Percentiles rank a stretch among this genome's conserved stretches.
These are phyloP conservation scores for Dermolepida albohirtum DNA, from an alignment of 2,888 invertebrate species.

Conservation along the genomic window DNA sequence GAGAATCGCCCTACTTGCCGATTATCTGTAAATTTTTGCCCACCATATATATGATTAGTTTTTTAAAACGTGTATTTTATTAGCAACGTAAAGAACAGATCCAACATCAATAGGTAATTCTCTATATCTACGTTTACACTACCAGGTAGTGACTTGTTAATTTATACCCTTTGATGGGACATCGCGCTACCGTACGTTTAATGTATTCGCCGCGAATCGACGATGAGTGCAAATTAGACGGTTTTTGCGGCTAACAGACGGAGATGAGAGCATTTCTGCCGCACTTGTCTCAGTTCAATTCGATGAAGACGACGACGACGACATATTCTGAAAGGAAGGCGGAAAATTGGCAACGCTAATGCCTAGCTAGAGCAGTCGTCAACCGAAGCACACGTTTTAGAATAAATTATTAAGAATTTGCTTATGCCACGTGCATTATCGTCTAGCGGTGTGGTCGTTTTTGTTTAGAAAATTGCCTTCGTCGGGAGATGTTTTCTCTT, in stretches of 20 bases:
- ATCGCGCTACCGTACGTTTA: conserved; percentile 40
- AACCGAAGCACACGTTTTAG: conserved; percentile 29
- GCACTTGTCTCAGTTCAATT: conserved; percentile 12
- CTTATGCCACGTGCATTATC: conserved; percentile 36
- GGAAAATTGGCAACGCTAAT: conserved; percentile 25
- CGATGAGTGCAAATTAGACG: conserved; percentile 43
- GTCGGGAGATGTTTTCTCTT: neutral
- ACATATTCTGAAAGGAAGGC: neutral
- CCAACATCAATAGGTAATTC: too few species aligned
- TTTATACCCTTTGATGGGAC: conserved; percentile 40
- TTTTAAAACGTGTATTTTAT: too few species aligned
- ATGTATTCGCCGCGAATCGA: conserved; percentile 43
- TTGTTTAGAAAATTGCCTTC: conserved; percentile 30
- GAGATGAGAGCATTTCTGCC: conserved; percentile 4
- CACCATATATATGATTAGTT: too few species aligned
- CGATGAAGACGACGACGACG: conserved; percentile 15
- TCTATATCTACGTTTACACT: too few species aligned
- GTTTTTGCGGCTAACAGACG: conserved; percentile 39
- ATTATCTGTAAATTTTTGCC: too few species aligned
- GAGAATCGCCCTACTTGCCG: too few species aligned
- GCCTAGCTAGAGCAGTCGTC: conserved; percentile 16
- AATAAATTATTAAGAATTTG: conserved; percentile 38
- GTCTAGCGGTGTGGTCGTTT: conserved; percentile 32
- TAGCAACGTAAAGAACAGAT: too few species aligned
- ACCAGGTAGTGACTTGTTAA: conserved; percentile 1